Base-by-base conservation (phyloP, 2,797 vertebrate species). In the Gymnopithys bicolor region DNA sequence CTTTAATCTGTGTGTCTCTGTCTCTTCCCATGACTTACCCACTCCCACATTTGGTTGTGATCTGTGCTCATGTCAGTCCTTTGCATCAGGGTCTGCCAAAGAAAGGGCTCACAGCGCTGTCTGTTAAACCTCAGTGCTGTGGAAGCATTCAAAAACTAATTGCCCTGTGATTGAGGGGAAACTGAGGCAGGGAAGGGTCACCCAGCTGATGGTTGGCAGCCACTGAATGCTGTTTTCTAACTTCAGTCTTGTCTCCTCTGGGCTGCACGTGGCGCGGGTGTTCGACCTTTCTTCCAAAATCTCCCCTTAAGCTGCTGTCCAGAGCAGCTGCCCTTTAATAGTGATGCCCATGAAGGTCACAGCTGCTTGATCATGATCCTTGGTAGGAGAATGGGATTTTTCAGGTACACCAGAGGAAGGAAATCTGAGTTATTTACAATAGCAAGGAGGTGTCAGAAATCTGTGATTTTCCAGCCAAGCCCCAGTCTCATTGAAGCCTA, bases 1-100 rank as follows among this genome's bases (percentile, higher is more conserved):
- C 68, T 89, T 85, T 88, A 71, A 89, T 93, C 82, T 71, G 79
- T 77, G 51, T 35, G 48, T 77, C 73, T 89, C 75, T 93, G 82
- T 76, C 77, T 83, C 76, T 95, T 79, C 76, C 77, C 43, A 51
- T 76, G 68, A 52, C 52, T 63, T 88, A 56, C 3, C 58, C 82
- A 53, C 68, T 15, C 67, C 66, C 73, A 60, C 66, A 55, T 68
- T 80, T 67, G 52, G 66, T 51, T 89, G 84, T 70, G 68, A 80
- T 80, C 68, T 88, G 0, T 74, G 82, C 58, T 80, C 56, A 2
- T 55, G 51, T 53, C 76, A 68, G 37, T 64, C 18, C 49, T 80
- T 91, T 80, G 41, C 71, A 58, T 58, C 55, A 69, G 75, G 16
- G 27, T 28, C 64, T 80, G 70, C 41, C 46, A 66, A 6, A 87